Conservation (phyloP, 1,140 invertebrate species). For the Pteromalus puparum region DNA sequence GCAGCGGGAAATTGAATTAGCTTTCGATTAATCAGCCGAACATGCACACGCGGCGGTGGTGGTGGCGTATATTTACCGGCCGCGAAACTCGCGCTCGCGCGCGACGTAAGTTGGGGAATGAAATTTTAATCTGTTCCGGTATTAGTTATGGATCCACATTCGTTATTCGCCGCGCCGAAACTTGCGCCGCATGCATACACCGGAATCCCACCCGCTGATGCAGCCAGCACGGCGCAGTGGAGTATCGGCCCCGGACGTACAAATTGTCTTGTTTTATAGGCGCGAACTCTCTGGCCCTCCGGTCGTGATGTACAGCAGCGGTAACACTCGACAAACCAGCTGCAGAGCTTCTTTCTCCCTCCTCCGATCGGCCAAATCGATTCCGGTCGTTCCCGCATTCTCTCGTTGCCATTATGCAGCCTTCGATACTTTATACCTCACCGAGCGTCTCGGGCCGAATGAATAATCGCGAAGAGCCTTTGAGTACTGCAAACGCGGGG, state of each 20-base stretch:
- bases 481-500: not conserved
- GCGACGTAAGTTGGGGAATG: slow-evolving; percentile 63
- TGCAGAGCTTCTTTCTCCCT: slow-evolving; percentile 3
- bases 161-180: slow-evolving; percentile 53
- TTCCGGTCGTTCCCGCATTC: not conserved
- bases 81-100: not conserved
- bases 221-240: slow-evolving; percentile 17
- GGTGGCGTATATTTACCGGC: not conserved
- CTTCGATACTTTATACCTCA: slow-evolving; percentile 24
- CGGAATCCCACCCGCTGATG: slow-evolving; percentile 60
- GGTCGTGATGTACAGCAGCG: not conserved
- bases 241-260: slow-evolving; percentile 56
- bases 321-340: not conserved
- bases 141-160: slow-evolving; percentile 67
- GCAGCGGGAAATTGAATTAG: slow-evolving; percentile 66
- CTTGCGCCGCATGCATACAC: not conserved
- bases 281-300: not conserved
- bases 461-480: not conserved
- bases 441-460: not conserved
- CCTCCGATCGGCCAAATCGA: not conserved
- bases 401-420: not conserved
- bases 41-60: not conserved
- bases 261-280: slow-evolving; percentile 64
- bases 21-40: slow-evolving; percentile 68
- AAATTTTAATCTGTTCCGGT: slow-evolving; percentile 67